Conservation (phyloP, 2,888 invertebrate species). For the Ophioninae sp. region DNA sequence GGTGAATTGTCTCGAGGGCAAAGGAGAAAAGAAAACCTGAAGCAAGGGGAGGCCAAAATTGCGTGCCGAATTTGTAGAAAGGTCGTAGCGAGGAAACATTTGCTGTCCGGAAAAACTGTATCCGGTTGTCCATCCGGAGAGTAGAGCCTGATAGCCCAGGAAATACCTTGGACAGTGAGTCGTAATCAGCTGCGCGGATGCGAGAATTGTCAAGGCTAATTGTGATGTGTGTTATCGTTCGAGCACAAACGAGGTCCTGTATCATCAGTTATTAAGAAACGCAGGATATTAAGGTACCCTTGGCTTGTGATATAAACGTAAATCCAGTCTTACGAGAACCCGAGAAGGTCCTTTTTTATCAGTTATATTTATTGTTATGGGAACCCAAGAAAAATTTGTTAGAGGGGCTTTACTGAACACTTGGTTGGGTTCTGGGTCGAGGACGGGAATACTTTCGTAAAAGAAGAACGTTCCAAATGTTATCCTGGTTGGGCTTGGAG, state of each 20-base stretch:
- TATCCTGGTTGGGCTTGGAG: neutral
- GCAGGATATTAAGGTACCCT: neutral
- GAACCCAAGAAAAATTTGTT: neutral
- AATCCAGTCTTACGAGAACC: neutral
- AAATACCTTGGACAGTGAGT: conserved; percentile 42
- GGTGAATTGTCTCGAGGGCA: conserved; percentile 25
- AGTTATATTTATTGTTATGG: neutral
- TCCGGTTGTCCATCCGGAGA: conserved; percentile 28
- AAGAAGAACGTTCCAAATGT: neutral
- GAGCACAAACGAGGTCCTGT: conserved; percentile 25
- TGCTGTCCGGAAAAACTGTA: conserved; percentile 16
- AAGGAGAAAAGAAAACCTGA: conserved; percentile 6
- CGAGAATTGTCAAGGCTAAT: conserved; percentile 39
- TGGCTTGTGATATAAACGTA: neutral
- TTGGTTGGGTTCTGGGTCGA: neutral
- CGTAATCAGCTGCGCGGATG: conserved; percentile 40
- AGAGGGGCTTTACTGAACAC: neutral
- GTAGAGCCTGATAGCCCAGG: neutral
- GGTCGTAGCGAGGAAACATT: conserved; percentile 12
- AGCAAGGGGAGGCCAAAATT: conserved; percentile 22
- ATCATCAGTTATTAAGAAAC: conserved; percentile 27
- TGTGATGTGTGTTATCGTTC: conserved; percentile 42
- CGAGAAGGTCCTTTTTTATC: neutral
- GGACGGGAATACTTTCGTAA: neutral
- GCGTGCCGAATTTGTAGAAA: conserved; percentile 14